These are phyloP conservation scores for Pegoplata infirma DNA, from an alignment of 2,888 invertebrate genomes.

Conservation along the genomic window DNA sequence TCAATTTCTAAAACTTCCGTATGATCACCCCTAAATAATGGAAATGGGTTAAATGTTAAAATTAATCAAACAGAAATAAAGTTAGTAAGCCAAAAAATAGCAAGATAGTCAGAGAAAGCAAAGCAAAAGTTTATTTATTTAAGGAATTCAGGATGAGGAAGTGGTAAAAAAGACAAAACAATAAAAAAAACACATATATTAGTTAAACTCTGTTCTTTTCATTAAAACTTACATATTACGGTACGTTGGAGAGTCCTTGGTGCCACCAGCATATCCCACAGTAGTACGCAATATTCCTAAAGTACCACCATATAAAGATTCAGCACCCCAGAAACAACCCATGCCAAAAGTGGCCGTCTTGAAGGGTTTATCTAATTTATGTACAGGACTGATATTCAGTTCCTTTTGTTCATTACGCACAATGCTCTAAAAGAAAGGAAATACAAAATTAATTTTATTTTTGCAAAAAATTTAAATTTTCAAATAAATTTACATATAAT, in stretches of 20 bases:
- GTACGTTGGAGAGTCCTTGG: conserved; percentile 88
- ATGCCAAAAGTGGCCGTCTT: conserved; percentile 90
- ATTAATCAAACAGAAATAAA: conserved; percentile 28
- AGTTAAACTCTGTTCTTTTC: conserved; percentile 42
- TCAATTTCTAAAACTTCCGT: conserved; percentile 96
- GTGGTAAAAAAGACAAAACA: conserved; percentile 44
- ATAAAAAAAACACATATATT: conserved; percentile 63
- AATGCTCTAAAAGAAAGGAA: conserved; percentile 69
- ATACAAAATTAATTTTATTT: neutral
- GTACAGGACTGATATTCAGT: conserved; percentile 72
- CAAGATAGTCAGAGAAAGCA: conserved; percentile 26
- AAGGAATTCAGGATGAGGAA: neutral
- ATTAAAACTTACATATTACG: conserved; percentile 86
- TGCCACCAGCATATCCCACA: conserved; percentile 96
- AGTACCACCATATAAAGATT: conserved; percentile 86
- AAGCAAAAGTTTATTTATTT: conserved; percentile 28
- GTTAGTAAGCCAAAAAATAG: conserved; percentile 64
- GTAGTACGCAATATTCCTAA: conserved; percentile 90
- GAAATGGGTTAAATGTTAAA: conserved; percentile 49
- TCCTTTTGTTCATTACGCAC: conserved; percentile 76
- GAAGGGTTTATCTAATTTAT: conserved; percentile 70
- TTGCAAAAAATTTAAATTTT: neutral
- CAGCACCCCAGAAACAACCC: conserved; percentile 97
- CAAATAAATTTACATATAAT: conserved; percentile 34
- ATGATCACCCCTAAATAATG: conserved; percentile 88